phyloP scores from a whole-genome alignment of 2,888 invertebrate genomes.

The Conistra vaccinii region DNA sequence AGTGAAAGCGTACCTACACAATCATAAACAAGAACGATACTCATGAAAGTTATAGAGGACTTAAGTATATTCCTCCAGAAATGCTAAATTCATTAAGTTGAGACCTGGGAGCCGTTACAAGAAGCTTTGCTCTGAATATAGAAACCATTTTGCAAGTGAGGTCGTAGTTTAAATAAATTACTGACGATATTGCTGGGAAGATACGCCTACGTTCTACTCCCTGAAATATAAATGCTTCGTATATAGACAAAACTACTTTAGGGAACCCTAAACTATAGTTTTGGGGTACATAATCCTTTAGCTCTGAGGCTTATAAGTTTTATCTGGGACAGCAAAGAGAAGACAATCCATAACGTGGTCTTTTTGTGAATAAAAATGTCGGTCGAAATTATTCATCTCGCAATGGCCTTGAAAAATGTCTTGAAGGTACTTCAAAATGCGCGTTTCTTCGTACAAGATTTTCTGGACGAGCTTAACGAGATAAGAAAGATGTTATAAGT shows the following conservation, averaged over 20 bases:
- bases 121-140: conserved; percentile 46
- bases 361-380: conserved; percentile 4
- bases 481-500: conserved; percentile 31
- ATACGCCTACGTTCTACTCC: conserved; percentile 21
- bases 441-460: conserved; percentile 23
- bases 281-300: conserved; percentile 29
- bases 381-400: conserved; percentile 2
- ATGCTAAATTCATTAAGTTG: conserved; percentile 55
- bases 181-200: conserved; percentile 37
- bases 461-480: conserved; percentile 29
- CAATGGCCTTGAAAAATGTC: conserved; percentile 6
- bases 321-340: conserved; percentile 10
- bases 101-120: conserved; percentile 33
- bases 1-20: conserved; percentile 1
- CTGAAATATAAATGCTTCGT: conserved; percentile 43
- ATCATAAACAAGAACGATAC: conserved; percentile 21
- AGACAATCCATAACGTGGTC: background rate
- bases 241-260: conserved; percentile 35
- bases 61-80: conserved; percentile 25
- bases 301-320: conserved; percentile 16
- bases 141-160: conserved; percentile 45
- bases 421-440: conserved; percentile 37
- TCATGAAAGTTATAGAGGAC: conserved; percentile 14
- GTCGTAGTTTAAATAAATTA: conserved; percentile 61
- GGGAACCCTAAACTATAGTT: conserved; percentile 27